phyloP scores from a whole-genome alignment of 1,140 invertebrate species.

The Lasioglossum baleicum region DNA sequence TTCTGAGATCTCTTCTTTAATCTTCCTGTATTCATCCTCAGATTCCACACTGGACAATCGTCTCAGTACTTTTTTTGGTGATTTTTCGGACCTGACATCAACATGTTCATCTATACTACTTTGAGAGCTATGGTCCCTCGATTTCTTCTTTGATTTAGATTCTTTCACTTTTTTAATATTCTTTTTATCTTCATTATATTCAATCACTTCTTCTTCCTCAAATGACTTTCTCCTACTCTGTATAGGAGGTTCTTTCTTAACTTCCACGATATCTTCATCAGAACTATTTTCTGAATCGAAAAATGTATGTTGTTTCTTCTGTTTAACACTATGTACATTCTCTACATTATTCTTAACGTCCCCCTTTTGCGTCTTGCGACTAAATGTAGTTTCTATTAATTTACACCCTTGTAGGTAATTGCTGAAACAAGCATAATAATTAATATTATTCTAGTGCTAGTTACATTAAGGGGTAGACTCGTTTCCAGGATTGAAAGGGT shows the following conservation, averaged over 20 bases:
- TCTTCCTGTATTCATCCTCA: neutral
- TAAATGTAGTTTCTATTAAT: conserved; percentile 1
- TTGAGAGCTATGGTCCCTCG: neutral
- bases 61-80: neutral
- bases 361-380: neutral
- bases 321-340: neutral
- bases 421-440: conserved; percentile 30
- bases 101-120: neutral
- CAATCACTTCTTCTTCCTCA: conserved; percentile 23
- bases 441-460: neutral
- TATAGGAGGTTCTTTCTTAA: neutral
- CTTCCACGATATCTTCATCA: neutral
- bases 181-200: conserved; percentile 20
- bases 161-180: conserved; percentile 3
- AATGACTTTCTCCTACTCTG: neutral
- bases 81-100: conserved; percentile 4
- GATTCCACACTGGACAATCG: neutral
- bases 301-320: neutral
- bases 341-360: neutral
- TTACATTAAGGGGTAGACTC: neutral
- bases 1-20: neutral
- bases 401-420: conserved; percentile 63
- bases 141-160: neutral
- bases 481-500: too few species aligned
- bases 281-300: conserved; percentile 30